Evolutionary conservation across 2,113 vertebrate genomes (phyloP).

Genomic region (Ammodytes dubius): DNA sequence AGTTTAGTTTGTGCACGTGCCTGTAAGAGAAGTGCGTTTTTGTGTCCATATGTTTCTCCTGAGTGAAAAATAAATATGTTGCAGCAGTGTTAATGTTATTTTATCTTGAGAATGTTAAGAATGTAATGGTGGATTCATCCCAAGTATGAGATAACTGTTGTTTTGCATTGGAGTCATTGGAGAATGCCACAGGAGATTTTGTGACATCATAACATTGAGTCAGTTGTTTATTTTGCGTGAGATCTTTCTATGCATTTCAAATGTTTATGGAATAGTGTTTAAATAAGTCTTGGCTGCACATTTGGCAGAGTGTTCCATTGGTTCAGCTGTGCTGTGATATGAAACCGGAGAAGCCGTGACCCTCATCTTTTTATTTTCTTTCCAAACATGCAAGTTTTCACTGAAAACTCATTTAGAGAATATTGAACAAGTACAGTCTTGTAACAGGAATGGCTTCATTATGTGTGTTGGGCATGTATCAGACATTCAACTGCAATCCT

Average conservation of each 20-base stretch:
- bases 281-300: background rate
- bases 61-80: background rate
- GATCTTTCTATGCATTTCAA: background rate
- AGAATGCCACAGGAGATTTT: background rate
- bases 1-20: background rate
- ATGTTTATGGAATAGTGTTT: background rate
- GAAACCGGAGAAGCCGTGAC: background rate
- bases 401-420: conserved; percentile 1
- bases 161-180: background rate
- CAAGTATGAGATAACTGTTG: background rate
- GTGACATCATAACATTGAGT: background rate
- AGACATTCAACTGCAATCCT: background rate
- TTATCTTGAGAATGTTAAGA: background rate
- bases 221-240: background rate
- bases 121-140: background rate
- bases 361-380: background rate
- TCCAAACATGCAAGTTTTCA: background rate
- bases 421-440: background rate
- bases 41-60: background rate
- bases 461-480: background rate
- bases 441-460: background rate
- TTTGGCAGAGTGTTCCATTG: background rate
- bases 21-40: background rate
- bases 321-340: background rate
- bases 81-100: background rate